Evolutionary conservation across 1,140 invertebrate species (phyloP), one percentile per base, ranked within the genome.

Genomic region (Metaphire vulgaris): DNA sequence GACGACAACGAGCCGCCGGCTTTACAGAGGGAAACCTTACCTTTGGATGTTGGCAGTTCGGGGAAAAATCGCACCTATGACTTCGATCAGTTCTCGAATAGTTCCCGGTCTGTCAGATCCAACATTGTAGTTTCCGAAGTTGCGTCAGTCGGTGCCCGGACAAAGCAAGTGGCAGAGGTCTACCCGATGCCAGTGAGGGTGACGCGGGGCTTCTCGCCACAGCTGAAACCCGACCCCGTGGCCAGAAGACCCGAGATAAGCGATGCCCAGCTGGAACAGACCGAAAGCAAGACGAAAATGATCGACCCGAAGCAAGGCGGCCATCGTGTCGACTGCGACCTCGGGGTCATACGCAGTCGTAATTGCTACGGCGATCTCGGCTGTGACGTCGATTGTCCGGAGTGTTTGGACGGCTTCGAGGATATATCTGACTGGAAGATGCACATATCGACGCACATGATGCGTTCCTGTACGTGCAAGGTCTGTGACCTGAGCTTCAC

Each of bases 101-200:
- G 41, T 6, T n/a, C n/a, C n/a, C n/a, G n/a, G n/a, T n/a, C n/a
- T n/a, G n/a, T n/a, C n/a, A n/a, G n/a, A n/a, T n/a, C n/a, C n/a
- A n/a, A n/a, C n/a, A n/a, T n/a, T n/a, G n/a, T n/a, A n/a, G n/a
- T n/a, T n/a, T 12, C 6, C 41, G 21, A 56, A 56, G 21, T 6
- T 56, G 6, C 6, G 41, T 21, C 21, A 21, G 41, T 21, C 21
- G 41, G 6, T 56, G 41, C 41, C 6, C 26, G 32, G n/a, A 31
- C 32, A 15, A 73, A 73, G 31, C 72, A 73, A 30, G 33, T 73
- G n/a, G 72, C 72, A 2, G 72, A 73, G 34, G 72, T 73, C 16
- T 56, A 34, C 26, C 72, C 72, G 21, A 69, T 69, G 67, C 67
- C 67, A 6, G 67, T 26, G 6, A 26, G n/a, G n/a, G n/a, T 26